Base-by-base conservation (phyloP, 2,888 invertebrate species). In the Yponomeuta plumbellus region DNA sequence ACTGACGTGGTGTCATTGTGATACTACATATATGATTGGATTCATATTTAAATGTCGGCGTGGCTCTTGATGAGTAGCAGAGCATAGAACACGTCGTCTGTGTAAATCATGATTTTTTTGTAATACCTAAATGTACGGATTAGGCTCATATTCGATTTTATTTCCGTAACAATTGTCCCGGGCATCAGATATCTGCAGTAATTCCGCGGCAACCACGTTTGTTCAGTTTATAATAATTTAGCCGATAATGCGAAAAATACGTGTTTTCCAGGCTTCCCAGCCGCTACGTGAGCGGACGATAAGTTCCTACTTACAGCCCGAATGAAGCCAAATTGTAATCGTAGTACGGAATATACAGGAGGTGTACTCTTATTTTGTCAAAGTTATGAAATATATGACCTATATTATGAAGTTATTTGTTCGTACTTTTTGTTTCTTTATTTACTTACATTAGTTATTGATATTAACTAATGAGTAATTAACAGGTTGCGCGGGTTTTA, bases 231-330 rank as follows among this genome's bases (percentile, higher is more conserved):
- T 84, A 86, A 89, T 88, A 88, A 89, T 88, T 89, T 85, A 84
- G 81, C 79, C 85, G 85, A 85, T 89, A 88, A 88, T 88, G 87
- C 81, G 88, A 89, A 88, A 88, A 88, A 85, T 89, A 90, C 88
- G 89, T 89, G 90, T 83, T 79, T 77, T 83, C 80, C 78, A 76
- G 44, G 77, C 79, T 76, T 77, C 83, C 80, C 78, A 75, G 78
- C 76, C 74, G 77, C 20, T 82, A 86, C 86, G 86, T 82, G 85
- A 85, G 84, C 80, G 77, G 77, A 81, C 80, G 81, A 81, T 57
- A 58, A 66, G 58, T 59, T 20, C 22, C 59, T 22, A 17, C 2
- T 81, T 81, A 84, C 85, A 84, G 82, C 81, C 80, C 78, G 78
- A 85, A 85, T 84, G 82, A 83, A 80, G 79, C 78, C 71, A 80